Base-by-base conservation (phyloP, 2,888 invertebrate genomes). In the Oscheius sp. region DNA sequence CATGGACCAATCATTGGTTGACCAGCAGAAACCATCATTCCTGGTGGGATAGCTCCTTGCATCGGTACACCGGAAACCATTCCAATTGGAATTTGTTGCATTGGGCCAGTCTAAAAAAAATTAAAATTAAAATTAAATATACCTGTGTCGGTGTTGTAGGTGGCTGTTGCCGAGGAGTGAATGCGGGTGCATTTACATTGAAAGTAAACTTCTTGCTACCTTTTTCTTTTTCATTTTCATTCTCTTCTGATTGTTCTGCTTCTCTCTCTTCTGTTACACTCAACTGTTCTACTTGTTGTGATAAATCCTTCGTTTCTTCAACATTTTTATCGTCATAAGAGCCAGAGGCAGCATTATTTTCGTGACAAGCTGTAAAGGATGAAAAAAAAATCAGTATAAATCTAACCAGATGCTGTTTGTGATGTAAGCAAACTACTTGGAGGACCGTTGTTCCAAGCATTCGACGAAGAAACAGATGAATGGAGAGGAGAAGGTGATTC, bases 121-220 rank as follows among this genome's bases (percentile, higher is more conserved):
- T 6, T 57, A n/a, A 17, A 14, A 33, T 5, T 33, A 26, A 28
- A 32, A 6, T 2, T 9, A 20, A 2, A 32, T 32, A 4, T 38
- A 65, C 56, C 22, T 38, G 54, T n/a, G 70, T 72, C 17, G 71
- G 72, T 2, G 72, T 71, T 4, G 69, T 67, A 0, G 78, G 74
- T 17, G 73, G 66, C n/a, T 24, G 44, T 22, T 72, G 75, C 26
- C 65, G 22, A 41, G 80, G 80, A 30, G 75, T 76, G 54, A 80
- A 80, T 22, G 72, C 78, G 5, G 78, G 75, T 20, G 80, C 80
- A 64, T 80, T 72, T 17, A 75, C 71, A 59, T 80, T 80, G 70
- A 80, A 80, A 32, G 74, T 68, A 68, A 80, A 80, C 24, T 67
- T 67, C 57, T 66, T 66, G 12, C 26, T 22, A 47, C 33, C 22